Conservation (phyloP, 2,888 invertebrate genomes). For the Hydrotaea diabolus region DNA sequence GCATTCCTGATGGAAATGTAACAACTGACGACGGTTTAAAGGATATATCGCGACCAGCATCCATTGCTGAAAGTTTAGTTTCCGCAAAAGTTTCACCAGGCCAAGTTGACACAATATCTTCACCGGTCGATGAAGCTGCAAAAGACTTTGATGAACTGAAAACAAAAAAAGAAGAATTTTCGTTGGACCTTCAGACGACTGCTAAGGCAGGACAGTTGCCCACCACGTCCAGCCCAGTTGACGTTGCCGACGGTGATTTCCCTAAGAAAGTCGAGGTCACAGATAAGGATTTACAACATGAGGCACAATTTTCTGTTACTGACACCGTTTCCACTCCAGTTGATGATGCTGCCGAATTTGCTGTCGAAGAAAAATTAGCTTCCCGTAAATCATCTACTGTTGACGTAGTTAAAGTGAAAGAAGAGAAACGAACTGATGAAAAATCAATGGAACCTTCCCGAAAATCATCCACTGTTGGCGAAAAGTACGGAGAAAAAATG, state of each 20-base stretch:
- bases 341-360: constrained; percentile 19
- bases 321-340: constrained; percentile 25
- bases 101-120: background rate
- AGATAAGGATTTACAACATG: background rate
- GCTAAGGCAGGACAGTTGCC: constrained; percentile 4
- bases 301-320: constrained; percentile 17
- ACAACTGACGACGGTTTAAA: too few relatives aligned
- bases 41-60: background rate
- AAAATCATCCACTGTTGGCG: constrained; percentile 49
- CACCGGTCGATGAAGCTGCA: background rate
- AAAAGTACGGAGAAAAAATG: constrained; percentile 66
- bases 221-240: constrained; percentile 47
- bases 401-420: constrained; percentile 27
- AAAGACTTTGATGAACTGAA: constrained; percentile 10
- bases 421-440: constrained; percentile 41
- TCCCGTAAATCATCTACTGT: constrained; percentile 23
- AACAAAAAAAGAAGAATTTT: constrained; percentile 29
- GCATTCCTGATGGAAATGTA: too few relatives aligned
- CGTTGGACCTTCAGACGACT: background rate
- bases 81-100: background rate
- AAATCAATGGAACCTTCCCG: constrained; percentile 36
- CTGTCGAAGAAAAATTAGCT: constrained; percentile 33
- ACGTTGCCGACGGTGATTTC: constrained; percentile 57
- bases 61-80: background rate
- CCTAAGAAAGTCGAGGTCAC: constrained; percentile 24